phyloP scores from a whole-genome alignment of 2,797 vertebrate species.

The Halcyon chelicuti region DNA sequence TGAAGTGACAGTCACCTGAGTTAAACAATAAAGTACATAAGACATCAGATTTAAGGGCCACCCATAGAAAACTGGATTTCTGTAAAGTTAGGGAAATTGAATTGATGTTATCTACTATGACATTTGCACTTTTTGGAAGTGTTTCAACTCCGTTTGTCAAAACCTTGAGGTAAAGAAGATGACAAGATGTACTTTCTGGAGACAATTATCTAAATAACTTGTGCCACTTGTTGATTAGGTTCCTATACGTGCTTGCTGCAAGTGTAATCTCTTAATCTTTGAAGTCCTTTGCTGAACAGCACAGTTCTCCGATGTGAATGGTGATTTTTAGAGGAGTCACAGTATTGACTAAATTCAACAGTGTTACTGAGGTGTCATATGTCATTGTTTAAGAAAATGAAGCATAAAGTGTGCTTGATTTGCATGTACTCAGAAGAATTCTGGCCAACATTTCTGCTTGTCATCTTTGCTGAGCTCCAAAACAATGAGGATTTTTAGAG shows the following conservation, averaged over 20 bases:
- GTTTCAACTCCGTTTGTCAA: background rate
- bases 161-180: background rate
- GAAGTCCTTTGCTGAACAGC: background rate
- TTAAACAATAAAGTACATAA: background rate
- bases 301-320: background rate
- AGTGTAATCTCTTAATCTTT: background rate
- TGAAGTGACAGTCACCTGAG: background rate
- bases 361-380: background rate
- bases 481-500: background rate
- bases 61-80: background rate
- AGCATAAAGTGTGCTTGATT: background rate
- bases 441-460: background rate
- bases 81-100: background rate
- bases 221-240: background rate
- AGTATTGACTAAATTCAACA: background rate
- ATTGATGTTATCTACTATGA: background rate
- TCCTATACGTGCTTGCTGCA: background rate
- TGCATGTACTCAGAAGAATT: background rate
- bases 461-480: background rate
- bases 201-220: background rate
- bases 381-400: background rate
- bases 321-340: background rate
- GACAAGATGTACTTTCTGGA: background rate
- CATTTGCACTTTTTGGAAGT: background rate
- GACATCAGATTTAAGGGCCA: background rate